phyloP scores from a whole-genome alignment of 2,113 vertebrate genomes.

The Peromyscus leucopus region DNA sequence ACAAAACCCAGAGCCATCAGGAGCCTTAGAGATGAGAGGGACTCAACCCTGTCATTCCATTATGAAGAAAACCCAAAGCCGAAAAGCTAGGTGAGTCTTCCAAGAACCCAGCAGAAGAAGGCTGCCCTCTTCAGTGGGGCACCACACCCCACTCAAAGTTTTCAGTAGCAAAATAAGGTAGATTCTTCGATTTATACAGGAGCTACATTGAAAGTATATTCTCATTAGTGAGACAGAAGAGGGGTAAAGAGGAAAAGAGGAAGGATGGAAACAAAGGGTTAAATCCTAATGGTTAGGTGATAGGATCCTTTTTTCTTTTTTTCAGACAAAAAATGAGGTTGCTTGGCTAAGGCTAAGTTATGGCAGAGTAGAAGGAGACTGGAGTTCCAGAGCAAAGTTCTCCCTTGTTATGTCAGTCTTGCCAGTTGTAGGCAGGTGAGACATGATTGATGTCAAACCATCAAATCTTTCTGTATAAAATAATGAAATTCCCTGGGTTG shows the following conservation, averaged over 20 bases:
- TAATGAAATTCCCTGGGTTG: background rate
- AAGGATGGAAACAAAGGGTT: background rate
- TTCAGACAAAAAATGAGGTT: background rate
- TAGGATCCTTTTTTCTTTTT: too few species aligned
- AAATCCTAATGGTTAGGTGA: background rate
- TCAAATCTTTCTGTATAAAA: background rate
- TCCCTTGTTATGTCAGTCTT: background rate
- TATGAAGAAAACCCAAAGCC: background rate
- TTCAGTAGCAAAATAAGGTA: background rate
- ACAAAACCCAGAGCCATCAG: background rate
- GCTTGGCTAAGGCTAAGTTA: background rate
- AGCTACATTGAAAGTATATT: background rate
- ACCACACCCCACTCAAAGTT: background rate
- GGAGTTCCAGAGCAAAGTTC: background rate
- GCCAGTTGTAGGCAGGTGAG: background rate
- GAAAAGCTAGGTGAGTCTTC: background rate
- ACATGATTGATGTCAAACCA: background rate
- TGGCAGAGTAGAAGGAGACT: background rate
- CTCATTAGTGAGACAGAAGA: background rate
- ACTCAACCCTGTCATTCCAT: background rate
- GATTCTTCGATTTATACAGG: background rate
- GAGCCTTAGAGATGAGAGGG: background rate
- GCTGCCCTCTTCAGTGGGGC: rapidly evolving
- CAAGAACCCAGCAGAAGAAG: background rate
- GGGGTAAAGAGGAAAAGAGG: background rate